Evolutionary conservation across 1,140 invertebrate species (phyloP).

Genomic region (Harlomillsia oculata): DNA sequence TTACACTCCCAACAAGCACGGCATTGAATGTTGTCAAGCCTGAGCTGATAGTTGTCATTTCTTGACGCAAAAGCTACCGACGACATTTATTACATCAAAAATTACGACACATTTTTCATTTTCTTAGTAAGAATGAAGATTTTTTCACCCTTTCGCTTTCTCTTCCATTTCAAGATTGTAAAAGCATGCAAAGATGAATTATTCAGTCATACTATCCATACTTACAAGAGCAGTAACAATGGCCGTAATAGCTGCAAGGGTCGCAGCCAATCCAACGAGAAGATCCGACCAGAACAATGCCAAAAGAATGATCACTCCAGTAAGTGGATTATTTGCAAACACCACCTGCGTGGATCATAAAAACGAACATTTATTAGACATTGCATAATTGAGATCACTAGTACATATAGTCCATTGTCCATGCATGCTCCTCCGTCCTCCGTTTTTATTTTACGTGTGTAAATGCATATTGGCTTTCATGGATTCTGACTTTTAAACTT

Average conservation of each 20-base stretch:
- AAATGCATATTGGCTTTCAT: not conserved
- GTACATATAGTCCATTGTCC: too few species aligned
- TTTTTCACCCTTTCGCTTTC: too few species aligned
- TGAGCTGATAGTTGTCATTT: slow-evolving; percentile 37
- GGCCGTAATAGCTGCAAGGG: slow-evolving; percentile 39
- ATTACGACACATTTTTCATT: too few species aligned
- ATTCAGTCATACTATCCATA: too few species aligned
- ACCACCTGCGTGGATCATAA: slow-evolving; percentile 37
- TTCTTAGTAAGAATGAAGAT: too few species aligned
- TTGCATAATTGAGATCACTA: too few species aligned
- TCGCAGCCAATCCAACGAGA: slow-evolving; percentile 35
- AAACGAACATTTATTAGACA: too few species aligned
- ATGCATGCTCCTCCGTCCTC: too few species aligned
- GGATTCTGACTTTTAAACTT: too few species aligned
- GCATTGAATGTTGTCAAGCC: slow-evolving; percentile 44
- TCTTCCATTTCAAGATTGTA: slow-evolving; percentile 26
- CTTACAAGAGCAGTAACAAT: slow-evolving; percentile 42
- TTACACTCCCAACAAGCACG: slow-evolving; percentile 42
- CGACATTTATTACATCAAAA: too few species aligned
- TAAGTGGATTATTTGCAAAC: slow-evolving; percentile 45
- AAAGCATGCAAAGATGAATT: not conserved
- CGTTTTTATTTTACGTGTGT: too few species aligned
- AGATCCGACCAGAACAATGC: slow-evolving; percentile 37
- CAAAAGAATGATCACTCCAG: slow-evolving; percentile 41
- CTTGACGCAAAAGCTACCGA: slow-evolving; percentile 40